Evolutionary conservation across 2,113 vertebrate species (phyloP).

Genomic region (Dissostichus mawsoni): DNA sequence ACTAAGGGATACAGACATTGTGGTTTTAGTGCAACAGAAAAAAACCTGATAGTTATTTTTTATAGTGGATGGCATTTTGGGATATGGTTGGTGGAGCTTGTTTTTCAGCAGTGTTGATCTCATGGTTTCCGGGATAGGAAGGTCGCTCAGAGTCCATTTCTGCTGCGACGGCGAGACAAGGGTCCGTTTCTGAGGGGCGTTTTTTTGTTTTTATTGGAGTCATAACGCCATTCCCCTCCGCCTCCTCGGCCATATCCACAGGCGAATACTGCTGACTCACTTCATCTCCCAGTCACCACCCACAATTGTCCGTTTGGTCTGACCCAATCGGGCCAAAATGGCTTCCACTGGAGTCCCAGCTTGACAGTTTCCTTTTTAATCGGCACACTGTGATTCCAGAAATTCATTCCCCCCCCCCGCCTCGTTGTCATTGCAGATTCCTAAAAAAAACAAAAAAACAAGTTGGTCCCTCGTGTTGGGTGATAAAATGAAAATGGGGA

Average conservation of each 20-base stretch:
- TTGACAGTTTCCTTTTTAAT: conserved; percentile 8
- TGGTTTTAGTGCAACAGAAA: conserved; percentile 78
- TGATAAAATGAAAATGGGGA: background rate
- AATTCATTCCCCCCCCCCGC: background rate
- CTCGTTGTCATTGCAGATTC: conserved; percentile 17
- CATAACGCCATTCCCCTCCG: conserved; percentile 22
- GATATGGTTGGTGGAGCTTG: conserved; percentile 54
- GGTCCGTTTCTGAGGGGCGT: background rate
- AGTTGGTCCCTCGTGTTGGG: conserved; percentile 57
- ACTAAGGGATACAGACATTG: conserved; percentile 67
- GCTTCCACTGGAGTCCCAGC: conserved; percentile 48
- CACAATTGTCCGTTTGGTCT: conserved; percentile 33
- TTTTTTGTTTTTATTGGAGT: conserved; percentile 34
- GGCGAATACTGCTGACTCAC: conserved; percentile 43
- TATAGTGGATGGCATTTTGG: conserved; percentile 54
- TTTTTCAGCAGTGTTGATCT: conserved; percentile 50
- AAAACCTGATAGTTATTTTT: conserved; percentile 68
- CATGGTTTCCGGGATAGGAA: conserved; percentile 32
- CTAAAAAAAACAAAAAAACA: conserved; percentile 29
- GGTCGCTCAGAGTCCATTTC: conserved; percentile 34
- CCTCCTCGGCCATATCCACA: conserved; percentile 16
- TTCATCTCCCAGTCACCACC: conserved; percentile 30
- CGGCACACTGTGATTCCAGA: conserved; percentile 19
- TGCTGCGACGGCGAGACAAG: background rate
- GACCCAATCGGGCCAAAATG: conserved; percentile 46